Conservation (phyloP, 2,888 invertebrate genomes). For the Drosophila histrio region DNA sequence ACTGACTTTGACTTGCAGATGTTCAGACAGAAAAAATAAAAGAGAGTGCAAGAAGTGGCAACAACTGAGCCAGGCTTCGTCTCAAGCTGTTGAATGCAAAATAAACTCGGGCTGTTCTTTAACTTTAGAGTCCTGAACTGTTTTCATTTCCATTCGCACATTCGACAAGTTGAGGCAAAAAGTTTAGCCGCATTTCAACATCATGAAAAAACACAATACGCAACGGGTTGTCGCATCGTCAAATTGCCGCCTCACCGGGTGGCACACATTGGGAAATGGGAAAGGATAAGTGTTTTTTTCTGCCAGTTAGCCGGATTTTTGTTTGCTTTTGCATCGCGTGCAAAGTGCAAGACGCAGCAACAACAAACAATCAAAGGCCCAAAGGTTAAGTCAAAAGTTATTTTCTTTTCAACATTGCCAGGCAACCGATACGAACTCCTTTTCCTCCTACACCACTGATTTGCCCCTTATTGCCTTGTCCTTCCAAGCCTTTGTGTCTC, state of each 20-base stretch:
- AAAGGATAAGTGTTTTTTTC: conserved; percentile 7
- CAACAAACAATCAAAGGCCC: neutral
- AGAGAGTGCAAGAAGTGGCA: neutral
- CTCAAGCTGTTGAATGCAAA: conserved; percentile 4
- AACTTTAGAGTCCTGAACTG: neutral
- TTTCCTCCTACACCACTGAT: neutral
- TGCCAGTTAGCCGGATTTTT: conserved; percentile 3
- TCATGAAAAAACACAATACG: conserved; percentile 10
- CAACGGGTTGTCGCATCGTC: conserved; percentile 3
- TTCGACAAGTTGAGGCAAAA: neutral
- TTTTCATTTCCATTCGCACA: neutral
- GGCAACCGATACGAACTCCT: neutral
- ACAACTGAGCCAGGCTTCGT: neutral
- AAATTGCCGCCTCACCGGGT: conserved; percentile 15
- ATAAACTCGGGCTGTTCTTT: neutral
- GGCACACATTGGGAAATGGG: neutral
- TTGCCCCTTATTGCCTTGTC: neutral
- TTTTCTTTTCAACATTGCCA: conserved; percentile 4
- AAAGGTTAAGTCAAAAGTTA: conserved; percentile 23
- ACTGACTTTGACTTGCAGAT: neutral
- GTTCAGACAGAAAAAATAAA: too few species aligned
- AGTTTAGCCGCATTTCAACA: neutral
- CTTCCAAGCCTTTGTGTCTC: conserved; percentile 13
- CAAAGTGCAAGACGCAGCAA: neutral
- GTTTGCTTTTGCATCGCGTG: neutral